Percentiles rank a stretch among this genome's conserved stretches.
These are phyloP conservation scores for Cromileptes altivelis DNA, from an alignment of 2,113 vertebrate species.

Conservation along the genomic window DNA sequence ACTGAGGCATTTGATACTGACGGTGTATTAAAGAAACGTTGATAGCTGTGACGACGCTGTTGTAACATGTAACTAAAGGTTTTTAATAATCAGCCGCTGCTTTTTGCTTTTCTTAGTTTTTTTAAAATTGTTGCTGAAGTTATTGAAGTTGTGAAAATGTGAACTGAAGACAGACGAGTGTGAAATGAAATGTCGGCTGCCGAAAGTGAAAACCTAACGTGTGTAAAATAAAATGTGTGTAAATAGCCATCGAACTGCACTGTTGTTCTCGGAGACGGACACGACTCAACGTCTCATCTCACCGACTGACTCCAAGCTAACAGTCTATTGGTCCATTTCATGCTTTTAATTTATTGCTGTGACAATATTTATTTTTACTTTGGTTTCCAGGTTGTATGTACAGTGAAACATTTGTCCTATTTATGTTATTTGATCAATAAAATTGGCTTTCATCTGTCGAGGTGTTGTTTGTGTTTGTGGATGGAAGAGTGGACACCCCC, in stretches of 20 bases:
- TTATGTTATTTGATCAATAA: constrained; percentile 85
- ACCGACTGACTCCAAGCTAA: neutral
- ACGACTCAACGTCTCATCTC: neutral
- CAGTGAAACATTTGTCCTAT: constrained; percentile 77
- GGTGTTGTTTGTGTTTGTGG: neutral
- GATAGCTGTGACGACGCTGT: constrained; percentile 52
- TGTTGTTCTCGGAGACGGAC: constrained; percentile 14
- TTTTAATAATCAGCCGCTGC: constrained; percentile 58
- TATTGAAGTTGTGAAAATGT: constrained; percentile 60
- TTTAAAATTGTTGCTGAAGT: constrained; percentile 51
- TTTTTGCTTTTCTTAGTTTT: constrained; percentile 65
- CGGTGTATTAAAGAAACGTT: constrained; percentile 52
- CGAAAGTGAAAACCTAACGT: neutral
- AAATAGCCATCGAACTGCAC: constrained; percentile 66
- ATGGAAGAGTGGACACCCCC: too few relatives aligned
- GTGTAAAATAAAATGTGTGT: constrained; percentile 59
- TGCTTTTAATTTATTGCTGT: constrained; percentile 75
- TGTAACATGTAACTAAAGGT: constrained; percentile 49
- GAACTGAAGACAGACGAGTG: constrained; percentile 8
- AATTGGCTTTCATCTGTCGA: constrained; percentile 62
- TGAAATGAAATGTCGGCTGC: neutral
- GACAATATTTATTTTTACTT: constrained; percentile 76
- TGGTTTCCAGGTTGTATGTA: constrained; percentile 64
- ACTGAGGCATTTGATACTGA: constrained; percentile 76
- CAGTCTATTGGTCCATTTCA: constrained; percentile 45